Conservation (phyloP, 2,113 vertebrate genomes). For the Okapia johnstoni region DNA sequence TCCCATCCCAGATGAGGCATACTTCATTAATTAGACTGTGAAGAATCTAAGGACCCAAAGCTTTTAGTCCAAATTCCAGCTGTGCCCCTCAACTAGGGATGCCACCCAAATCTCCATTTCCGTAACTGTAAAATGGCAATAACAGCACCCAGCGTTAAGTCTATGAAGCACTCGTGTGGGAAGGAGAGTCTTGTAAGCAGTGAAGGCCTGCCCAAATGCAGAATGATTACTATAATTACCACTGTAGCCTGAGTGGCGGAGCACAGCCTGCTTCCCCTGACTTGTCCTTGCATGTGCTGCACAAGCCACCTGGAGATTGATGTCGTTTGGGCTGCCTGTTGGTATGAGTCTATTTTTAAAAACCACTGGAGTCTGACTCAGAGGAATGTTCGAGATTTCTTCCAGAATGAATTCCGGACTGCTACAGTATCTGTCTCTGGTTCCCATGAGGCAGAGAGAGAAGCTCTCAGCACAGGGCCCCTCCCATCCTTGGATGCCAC, state of each 20-base stretch:
- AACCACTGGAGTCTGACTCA: slow-evolving; percentile 39
- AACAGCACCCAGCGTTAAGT: not conserved
- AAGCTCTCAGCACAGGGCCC: not conserved
- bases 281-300: not conserved
- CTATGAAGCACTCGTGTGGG: not conserved
- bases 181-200: not conserved
- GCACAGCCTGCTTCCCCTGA: not conserved
- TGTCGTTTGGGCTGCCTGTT: not conserved
- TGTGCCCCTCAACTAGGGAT: not conserved
- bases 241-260: not conserved
- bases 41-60: not conserved
- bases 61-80: not conserved
- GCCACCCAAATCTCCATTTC: not conserved
- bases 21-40: not conserved
- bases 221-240: not conserved
- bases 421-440: not conserved
- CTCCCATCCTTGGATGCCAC: not conserved
- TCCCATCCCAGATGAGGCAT: not conserved
- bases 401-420: slow-evolving; percentile 3
- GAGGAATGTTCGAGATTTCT: slow-evolving; percentile 35
- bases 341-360: slow-evolving; percentile 54
- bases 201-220: not conserved
- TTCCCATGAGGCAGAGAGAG: not conserved
- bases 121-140: not conserved
- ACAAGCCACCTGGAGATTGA: not conserved